These are phyloP conservation scores for Dynastes maya DNA, from an alignment of 2,888 invertebrate genomes.

Conservation along the genomic window DNA sequence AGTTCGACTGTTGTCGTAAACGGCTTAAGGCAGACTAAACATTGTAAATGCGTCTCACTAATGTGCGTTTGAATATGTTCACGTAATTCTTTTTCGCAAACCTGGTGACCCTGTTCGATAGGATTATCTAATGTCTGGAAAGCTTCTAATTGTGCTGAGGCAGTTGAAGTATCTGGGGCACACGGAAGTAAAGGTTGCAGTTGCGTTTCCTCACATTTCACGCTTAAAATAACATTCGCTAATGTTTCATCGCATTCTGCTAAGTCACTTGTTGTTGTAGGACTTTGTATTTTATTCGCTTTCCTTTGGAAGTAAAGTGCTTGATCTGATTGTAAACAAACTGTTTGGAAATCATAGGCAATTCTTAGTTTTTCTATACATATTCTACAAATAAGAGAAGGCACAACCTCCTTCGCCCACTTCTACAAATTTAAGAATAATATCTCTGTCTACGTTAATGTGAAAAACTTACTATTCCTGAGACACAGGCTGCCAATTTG, in stretches of 20 bases:
- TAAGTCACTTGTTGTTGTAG: conserved; percentile 26
- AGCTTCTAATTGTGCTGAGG: conserved; percentile 27
- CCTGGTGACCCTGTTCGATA: conserved; percentile 62
- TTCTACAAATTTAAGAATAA: too few relatives aligned
- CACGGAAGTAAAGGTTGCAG: conserved; percentile 23
- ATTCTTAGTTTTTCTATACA: too few relatives aligned
- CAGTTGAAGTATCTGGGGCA: conserved; percentile 32
- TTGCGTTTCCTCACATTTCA: conserved; percentile 40
- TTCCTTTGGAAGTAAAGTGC: neutral
- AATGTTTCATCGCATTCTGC: too few relatives aligned
- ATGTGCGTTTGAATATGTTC: conserved; percentile 67
- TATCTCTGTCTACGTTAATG: conserved; percentile 58
- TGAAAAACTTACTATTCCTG: conserved; percentile 63
- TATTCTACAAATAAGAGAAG: too few relatives aligned
- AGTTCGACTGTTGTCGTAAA: conserved; percentile 68
- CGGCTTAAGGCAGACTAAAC: conserved; percentile 65
- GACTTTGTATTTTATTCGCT: conserved; percentile 56
- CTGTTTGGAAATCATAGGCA: too few relatives aligned
- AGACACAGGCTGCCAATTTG: conserved; percentile 66
- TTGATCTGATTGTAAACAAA: too few relatives aligned
- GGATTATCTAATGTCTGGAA: conserved; percentile 51
- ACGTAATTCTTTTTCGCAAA: conserved; percentile 66
- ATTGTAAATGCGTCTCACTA: conserved; percentile 68
- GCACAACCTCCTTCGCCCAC: too few relatives aligned
- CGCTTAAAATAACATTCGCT: neutral